Evolutionary conservation across 2,888 invertebrate genomes (phyloP).

Genomic region (Celastrina argiolus): DNA sequence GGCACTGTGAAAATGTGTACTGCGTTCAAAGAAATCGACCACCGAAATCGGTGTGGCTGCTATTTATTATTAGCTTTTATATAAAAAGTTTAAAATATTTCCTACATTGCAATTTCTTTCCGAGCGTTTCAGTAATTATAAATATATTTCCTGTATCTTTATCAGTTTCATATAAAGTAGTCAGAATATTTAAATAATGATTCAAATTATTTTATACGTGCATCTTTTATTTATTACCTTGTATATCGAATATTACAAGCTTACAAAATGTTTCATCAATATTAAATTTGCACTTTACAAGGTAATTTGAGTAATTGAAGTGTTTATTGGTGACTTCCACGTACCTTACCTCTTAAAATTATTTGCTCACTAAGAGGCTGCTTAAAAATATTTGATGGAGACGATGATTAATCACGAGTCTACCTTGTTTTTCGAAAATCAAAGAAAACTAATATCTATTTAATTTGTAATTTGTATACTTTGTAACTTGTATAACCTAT

Average conservation of each 20-base stretch:
- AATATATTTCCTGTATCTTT: not conserved
- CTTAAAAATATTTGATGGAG: no score
- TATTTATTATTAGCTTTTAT: no score
- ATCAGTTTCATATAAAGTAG: not conserved
- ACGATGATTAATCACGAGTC: no score
- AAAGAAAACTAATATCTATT: no score
- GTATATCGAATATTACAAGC: not conserved
- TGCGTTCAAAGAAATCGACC: no score
- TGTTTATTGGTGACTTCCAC: not conserved
- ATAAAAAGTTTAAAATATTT: not conserved
- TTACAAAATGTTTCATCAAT: conserved; percentile 2
- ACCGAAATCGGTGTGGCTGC: no score
- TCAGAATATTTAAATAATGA: not conserved
- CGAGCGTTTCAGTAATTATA: not conserved
- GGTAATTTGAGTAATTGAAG: not conserved
- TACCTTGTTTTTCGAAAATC: no score
- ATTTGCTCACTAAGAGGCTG: no score
- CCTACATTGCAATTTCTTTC: not conserved
- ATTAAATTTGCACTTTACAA: not conserved
- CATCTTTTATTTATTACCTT: not conserved
- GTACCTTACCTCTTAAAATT: not conserved
- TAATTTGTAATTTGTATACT: no score
- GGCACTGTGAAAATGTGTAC: no score
- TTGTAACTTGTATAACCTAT: no score
- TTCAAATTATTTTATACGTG: not conserved